Evolutionary conservation across 30 jellyfish, hydroid and myxozoan genomes (phyloP).

Genomic region (Hydractinia symbiolongicarpus): DNA sequence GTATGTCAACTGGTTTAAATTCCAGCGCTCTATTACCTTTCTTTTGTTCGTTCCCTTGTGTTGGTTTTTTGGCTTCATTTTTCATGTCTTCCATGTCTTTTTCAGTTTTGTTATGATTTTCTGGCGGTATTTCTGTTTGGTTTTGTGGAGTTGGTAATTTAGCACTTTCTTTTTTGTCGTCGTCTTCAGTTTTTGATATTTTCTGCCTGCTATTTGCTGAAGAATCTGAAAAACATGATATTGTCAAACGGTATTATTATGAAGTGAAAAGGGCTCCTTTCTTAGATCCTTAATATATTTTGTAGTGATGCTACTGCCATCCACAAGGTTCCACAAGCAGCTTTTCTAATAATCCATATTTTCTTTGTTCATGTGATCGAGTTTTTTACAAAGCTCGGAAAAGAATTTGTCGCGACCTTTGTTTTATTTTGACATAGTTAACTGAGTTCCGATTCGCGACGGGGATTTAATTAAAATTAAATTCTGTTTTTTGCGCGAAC

Average conservation of each 20-base stretch:
- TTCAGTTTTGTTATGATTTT: background rate
- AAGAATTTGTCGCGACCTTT: too few species aligned
- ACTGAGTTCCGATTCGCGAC: too few species aligned
- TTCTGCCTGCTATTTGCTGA: background rate
- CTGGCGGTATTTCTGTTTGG: background rate
- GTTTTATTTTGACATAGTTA: too few species aligned
- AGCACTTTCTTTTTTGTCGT: background rate
- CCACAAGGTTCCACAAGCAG: too few species aligned
- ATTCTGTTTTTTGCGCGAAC: too few species aligned
- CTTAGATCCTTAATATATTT: background rate
- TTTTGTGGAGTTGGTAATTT: constrained; percentile 5
- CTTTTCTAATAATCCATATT: too few species aligned
- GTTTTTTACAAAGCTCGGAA: too few species aligned
- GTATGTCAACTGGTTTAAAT: too few species aligned
- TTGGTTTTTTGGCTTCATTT: background rate
- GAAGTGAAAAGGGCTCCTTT: background rate
- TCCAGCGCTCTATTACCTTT: background rate
- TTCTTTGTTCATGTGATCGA: too few species aligned
- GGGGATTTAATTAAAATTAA: too few species aligned
- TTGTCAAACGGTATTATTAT: background rate
- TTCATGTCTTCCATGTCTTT: constrained; percentile 2
- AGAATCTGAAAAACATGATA: background rate
- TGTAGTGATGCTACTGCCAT: background rate
- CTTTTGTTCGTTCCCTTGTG: background rate
- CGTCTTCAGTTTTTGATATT: background rate